phyloP scores from a whole-genome alignment of 2,113 vertebrate genomes.

The Tinamus guttatus region DNA sequence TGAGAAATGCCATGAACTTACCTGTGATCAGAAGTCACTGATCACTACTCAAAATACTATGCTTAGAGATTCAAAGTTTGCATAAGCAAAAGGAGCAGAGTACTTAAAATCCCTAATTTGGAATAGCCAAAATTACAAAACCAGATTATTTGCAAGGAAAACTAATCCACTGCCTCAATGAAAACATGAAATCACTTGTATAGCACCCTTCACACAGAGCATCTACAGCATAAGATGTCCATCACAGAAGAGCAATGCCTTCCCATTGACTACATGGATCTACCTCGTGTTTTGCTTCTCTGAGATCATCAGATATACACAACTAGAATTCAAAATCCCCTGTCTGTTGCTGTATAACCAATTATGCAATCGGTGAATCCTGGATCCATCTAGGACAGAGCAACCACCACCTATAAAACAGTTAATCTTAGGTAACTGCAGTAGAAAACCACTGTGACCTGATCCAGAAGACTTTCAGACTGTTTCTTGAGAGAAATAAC shows the following conservation, averaged over 20 bases:
- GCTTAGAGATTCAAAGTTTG: neutral
- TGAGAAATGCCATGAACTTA: neutral
- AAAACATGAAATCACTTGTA: neutral
- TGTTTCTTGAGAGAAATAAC: too few species aligned
- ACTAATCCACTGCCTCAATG: neutral
- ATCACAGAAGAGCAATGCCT: neutral
- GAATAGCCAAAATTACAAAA: neutral
- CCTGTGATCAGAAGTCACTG: neutral
- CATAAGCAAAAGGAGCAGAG: neutral
- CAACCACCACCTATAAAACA: neutral
- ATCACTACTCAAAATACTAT: neutral
- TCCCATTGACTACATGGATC: neutral
- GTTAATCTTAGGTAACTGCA: neutral
- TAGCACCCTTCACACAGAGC: neutral
- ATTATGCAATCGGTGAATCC: neutral
- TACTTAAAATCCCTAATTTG: neutral
- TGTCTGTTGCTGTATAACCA: neutral
- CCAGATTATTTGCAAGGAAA: neutral
- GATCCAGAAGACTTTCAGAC: conserved; percentile 27
- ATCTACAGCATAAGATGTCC: neutral
- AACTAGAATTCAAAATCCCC: neutral
- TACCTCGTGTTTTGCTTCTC: neutral
- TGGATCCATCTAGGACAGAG: neutral
- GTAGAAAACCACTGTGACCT: neutral
- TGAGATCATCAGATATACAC: neutral